These are phyloP conservation scores for Trissonchulus sp. DNA, from an alignment of 2,888 invertebrate species.

Conservation along the genomic window DNA sequence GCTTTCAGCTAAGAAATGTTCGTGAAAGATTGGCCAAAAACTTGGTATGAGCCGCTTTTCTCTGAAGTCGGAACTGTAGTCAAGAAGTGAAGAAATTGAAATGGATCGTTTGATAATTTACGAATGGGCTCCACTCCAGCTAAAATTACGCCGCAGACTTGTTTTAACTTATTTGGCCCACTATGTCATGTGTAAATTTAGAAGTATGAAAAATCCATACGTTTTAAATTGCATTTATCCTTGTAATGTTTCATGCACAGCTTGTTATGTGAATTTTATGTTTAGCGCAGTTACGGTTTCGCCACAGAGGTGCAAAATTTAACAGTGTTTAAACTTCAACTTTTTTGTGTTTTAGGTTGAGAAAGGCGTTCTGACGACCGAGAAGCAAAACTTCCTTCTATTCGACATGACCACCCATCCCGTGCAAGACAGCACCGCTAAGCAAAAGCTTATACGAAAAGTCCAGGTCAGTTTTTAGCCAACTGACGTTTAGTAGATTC, in stretches of 20 bases:
- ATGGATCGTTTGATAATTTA: background rate
- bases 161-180: too few relatives aligned
- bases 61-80: background rate
- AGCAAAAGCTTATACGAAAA: constrained; percentile 73
- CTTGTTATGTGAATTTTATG: too few relatives aligned
- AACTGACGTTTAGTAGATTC: too few relatives aligned
- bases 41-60: constrained; percentile 60
- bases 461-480: constrained; percentile 11
- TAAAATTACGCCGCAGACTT: constrained; percentile 6
- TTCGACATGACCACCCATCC: constrained; percentile 99
- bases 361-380: constrained; percentile 96
- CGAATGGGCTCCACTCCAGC: background rate
- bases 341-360: constrained; percentile 67
- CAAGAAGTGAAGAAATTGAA: background rate
- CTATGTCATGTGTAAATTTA: too few relatives aligned
- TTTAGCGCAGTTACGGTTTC: too few relatives aligned
- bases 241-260: too few relatives aligned
- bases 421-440: constrained; percentile 84
- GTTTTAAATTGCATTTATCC: too few relatives aligned
- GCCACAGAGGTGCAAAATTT: too few relatives aligned
- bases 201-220: too few relatives aligned
- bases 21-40: constrained; percentile 97
- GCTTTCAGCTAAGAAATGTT: constrained; percentile 97
- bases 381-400: constrained; percentile 97
- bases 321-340: too few relatives aligned